phyloP scores from a whole-genome alignment of 2,888 invertebrate genomes.

The Philereme transversata region DNA sequence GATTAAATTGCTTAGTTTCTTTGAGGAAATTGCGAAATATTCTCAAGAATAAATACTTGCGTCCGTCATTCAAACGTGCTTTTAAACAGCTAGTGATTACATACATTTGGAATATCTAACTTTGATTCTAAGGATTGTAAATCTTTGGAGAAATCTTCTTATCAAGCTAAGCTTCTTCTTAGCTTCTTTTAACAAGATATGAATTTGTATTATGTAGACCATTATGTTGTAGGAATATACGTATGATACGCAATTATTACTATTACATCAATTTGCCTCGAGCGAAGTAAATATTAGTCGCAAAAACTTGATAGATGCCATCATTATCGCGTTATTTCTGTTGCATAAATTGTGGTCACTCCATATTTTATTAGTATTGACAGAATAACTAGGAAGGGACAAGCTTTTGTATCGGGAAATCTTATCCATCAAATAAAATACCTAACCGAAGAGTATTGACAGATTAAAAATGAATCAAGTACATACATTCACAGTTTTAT shows the following conservation, averaged over 20 bases:
- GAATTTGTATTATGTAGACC: background rate
- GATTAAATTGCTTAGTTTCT: conserved; percentile 25
- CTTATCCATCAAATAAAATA: background rate
- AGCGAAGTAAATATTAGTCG: conserved; percentile 31
- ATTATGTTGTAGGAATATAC: conserved; percentile 11
- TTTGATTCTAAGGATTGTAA: no score
- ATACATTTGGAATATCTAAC: background rate
- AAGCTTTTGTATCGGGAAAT: background rate
- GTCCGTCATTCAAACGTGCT: background rate
- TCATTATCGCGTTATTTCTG: conserved; percentile 25
- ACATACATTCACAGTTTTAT: no score
- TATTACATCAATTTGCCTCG: conserved; percentile 21
- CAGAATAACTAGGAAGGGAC: background rate
- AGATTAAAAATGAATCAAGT: no score
- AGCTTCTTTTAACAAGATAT: no score
- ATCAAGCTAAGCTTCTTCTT: no score
- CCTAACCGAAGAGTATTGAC: no score
- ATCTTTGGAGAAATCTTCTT: no score
- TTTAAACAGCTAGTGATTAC: background rate
- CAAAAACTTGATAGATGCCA: conserved; percentile 36
- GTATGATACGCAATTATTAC: conserved; percentile 23
- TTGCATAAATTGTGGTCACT: conserved; percentile 27
- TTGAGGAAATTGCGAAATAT: conserved; percentile 28
- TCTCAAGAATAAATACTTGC: no score
- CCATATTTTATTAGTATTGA: conserved; percentile 23